Conservation (phyloP, 2,113 vertebrate species). For the Pogona vitticeps region DNA sequence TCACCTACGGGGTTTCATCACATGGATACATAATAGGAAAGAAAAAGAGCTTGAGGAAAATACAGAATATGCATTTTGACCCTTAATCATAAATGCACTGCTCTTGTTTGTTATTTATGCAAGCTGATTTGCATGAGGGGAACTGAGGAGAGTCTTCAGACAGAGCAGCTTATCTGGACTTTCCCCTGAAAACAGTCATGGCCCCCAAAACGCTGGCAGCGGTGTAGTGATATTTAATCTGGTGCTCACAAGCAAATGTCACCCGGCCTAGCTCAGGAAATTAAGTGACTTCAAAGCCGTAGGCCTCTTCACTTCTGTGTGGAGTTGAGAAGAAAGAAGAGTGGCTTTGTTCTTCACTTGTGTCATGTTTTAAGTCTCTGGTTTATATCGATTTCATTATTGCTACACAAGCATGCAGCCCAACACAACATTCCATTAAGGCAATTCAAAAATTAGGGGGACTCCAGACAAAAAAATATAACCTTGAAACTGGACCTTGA, state of each 20-base stretch:
- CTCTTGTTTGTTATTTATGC: slow-evolving; percentile 47
- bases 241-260: slow-evolving; percentile 64
- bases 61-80: not conserved
- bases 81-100: slow-evolving; percentile 35
- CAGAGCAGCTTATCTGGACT: slow-evolving; percentile 60
- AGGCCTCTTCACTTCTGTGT: slow-evolving; percentile 56
- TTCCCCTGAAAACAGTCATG: slow-evolving; percentile 52
- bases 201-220: slow-evolving; percentile 56
- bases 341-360: slow-evolving; percentile 27
- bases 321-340: slow-evolving; percentile 46
- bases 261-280: slow-evolving; percentile 61
- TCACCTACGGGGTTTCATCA: not conserved
- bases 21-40: not conserved
- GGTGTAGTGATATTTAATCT: slow-evolving; percentile 59
- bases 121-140: slow-evolving; percentile 43
- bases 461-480: no score
- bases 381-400: not conserved
- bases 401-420: not conserved
- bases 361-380: slow-evolving; percentile 9
- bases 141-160: slow-evolving; percentile 46
- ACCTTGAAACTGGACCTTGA: no score
- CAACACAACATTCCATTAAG: no score
- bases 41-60: not conserved
- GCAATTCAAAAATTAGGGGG: no score
- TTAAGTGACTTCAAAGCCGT: slow-evolving; percentile 57